Evolutionary conservation across 1,140 invertebrate genomes (phyloP), one percentile per base, ranked within the genome.

Genomic region (Caenorhabditis inopinata): DNA sequence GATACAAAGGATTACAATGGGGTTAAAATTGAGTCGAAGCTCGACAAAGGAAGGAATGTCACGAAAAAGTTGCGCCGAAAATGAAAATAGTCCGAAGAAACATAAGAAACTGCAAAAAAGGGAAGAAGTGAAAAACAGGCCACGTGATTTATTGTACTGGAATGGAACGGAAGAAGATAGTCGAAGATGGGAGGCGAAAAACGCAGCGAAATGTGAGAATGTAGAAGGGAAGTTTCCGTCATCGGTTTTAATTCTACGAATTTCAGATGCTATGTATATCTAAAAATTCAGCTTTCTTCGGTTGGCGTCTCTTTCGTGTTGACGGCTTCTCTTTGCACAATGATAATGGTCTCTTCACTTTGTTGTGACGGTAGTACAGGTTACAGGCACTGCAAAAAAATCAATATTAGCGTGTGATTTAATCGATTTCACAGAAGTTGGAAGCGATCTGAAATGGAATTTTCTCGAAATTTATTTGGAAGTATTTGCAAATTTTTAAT

Each of bases 1-100:
- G 58, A 68, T 68, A 68, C 58, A 68, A 68, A 68, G 58, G 58
- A 68, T 68, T 68, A 68, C 58, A 68, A 68, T 68, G 58, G 58
- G 58, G 58, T 68, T 68, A 68, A 68, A 68, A 68, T 68, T 68
- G 58, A 68, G 58, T 68, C 32, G 58, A 38, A 68, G 38, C 38
- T 42, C 38, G 38, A 42, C 6, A 68, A 29, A 9, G 18, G 58
- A 68, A 68, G 32, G 12, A 68, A 18, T 27, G 5, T 42, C 38
- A 14, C 5, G 16, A 16, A 35, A 38, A 68, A 68, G 32, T 35
- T 35, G 58, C n/a, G n/a, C 58, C 51, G 14, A 58, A 58, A 32
- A 29, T 51, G 49, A 23, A 58, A 21, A 32, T 68, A n/a, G 38
- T 68, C 58, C 58, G 32, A 32, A 32, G 16, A 58, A 58, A 58